These are phyloP conservation scores for Notocelia uddmanniana DNA, from an alignment of 2,888 invertebrate species.

Conservation along the genomic window DNA sequence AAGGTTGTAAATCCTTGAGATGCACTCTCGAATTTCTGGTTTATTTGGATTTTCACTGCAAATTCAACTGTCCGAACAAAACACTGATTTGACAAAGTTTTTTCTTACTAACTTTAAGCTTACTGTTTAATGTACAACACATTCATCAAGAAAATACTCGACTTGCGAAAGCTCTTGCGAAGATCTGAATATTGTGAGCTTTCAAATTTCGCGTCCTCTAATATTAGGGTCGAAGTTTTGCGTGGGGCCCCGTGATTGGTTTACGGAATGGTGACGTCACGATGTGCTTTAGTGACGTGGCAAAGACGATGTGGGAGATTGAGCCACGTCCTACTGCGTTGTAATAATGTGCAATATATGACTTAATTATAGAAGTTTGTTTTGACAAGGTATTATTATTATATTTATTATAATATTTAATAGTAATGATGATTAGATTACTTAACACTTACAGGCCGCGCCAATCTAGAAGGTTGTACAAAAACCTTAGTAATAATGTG, in stretches of 20 bases:
- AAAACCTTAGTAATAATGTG: too few species aligned
- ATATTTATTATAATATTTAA: too few species aligned
- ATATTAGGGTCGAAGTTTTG: not conserved
- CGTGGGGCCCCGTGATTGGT: constrained; percentile 20
- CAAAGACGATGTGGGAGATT: not conserved
- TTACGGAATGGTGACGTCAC: not conserved
- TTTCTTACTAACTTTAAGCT: not conserved
- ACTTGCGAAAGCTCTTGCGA: not conserved
- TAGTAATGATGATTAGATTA: too few species aligned
- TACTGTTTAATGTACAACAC: too few species aligned
- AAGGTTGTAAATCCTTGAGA: too few species aligned
- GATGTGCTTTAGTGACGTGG: constrained; percentile 10
- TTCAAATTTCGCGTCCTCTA: not conserved
- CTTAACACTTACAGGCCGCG: too few species aligned
- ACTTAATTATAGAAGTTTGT: not conserved
- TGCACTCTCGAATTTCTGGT: too few species aligned
- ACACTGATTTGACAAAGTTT: not conserved
- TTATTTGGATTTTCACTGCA: not conserved
- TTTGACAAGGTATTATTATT: not conserved
- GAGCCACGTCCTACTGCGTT: not conserved
- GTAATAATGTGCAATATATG: not conserved
- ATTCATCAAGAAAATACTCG: too few species aligned
- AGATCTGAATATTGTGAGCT: constrained; percentile 9
- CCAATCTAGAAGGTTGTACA: too few species aligned
- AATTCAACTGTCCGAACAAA: not conserved